phyloP scores from a whole-genome alignment of 2,888 invertebrate genomes.

The Agriopis aurantiaria region DNA sequence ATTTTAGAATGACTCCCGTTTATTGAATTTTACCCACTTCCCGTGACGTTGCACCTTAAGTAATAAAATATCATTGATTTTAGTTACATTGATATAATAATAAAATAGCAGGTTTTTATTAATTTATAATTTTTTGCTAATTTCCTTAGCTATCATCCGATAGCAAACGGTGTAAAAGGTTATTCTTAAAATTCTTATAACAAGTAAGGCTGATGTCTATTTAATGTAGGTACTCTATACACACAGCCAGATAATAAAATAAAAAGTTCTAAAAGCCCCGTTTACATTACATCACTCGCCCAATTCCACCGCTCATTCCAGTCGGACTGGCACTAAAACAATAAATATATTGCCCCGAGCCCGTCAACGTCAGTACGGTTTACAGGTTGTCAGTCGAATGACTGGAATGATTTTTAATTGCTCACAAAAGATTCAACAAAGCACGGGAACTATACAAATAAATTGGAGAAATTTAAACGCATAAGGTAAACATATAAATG shows the following conservation, averaged over 20 bases:
- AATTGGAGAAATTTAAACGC: conserved; percentile 38
- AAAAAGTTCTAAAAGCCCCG: conserved; percentile 22
- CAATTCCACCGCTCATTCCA: conserved; percentile 34
- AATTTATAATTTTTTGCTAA: no score
- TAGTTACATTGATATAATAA: no score
- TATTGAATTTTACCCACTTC: no score
- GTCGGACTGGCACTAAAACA: conserved; percentile 49
- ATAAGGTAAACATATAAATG: conserved; percentile 30
- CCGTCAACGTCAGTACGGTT: conserved; percentile 68
- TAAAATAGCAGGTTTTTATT: no score
- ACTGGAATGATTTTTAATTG: conserved; percentile 70
- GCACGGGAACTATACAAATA: conserved; percentile 49
- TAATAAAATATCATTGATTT: no score
- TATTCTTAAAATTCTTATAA: no score
- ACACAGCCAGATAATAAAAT: conserved; percentile 16
- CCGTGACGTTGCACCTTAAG: no score
- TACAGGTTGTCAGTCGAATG: conserved; percentile 59
- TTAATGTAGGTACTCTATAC: neutral
- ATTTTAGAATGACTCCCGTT: no score
- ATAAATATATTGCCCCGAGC: conserved; percentile 52
- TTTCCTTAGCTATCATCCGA: no score
- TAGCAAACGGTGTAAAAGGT: no score
- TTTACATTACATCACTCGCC: conserved; percentile 32
- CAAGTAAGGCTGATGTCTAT: no score
- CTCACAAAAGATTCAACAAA: conserved; percentile 56